Conservation (phyloP, 2,113 vertebrate genomes). For the Psilopogon haemacephalus region DNA sequence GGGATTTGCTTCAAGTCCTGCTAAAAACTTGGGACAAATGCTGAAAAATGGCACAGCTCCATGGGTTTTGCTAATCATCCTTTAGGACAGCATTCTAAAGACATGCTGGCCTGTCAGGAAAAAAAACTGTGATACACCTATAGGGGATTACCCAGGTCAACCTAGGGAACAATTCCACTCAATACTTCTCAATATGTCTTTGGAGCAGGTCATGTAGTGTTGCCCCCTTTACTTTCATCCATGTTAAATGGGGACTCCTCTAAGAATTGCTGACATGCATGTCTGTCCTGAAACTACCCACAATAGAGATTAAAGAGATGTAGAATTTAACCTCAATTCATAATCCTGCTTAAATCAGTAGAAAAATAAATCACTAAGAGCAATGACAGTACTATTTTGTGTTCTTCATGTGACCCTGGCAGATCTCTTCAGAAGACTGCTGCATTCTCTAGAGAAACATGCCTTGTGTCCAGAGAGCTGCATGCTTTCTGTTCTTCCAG, state of each 20-base stretch:
- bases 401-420: not conserved
- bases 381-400: slow-evolving; percentile 15
- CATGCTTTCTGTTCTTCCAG: not conserved
- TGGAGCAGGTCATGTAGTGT: rapidly evolving
- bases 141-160: not conserved
- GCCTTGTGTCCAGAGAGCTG: not conserved
- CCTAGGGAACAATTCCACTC: not conserved
- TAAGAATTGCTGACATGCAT: slow-evolving; percentile 41
- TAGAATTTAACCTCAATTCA: slow-evolving; percentile 67
- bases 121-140: not conserved
- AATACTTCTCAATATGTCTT: not conserved
- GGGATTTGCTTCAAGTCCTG: not conserved
- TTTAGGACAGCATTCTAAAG: not conserved
- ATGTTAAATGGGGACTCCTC: not conserved
- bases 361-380: slow-evolving; percentile 54
- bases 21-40: not conserved
- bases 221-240: not conserved
- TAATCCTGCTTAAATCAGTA: slow-evolving; percentile 63
- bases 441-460: not conserved
- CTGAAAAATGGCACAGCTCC: not conserved
- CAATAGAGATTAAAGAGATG: slow-evolving; percentile 49
- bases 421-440: not conserved
- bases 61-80: not conserved
- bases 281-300: slow-evolving; percentile 50
- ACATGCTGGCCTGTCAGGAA: not conserved